Percentiles rank a stretch among this genome's conserved stretches.
Conservation (phyloP, 2,797 vertebrate genomes). For the Hydrophis major region DNA sequence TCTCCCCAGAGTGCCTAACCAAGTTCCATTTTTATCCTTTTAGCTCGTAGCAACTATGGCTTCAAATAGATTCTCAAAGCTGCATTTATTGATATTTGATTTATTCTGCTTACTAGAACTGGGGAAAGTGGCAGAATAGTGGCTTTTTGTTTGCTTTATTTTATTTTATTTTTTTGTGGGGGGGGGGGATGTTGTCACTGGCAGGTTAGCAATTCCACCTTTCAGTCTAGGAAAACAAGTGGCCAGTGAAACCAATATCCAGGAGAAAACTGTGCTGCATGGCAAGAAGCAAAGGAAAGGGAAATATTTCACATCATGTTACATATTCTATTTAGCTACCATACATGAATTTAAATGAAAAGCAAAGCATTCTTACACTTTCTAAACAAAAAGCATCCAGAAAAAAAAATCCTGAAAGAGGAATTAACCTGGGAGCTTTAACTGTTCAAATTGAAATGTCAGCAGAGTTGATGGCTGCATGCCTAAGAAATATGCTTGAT, state of each 20-base stretch:
- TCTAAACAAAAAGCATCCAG: not conserved
- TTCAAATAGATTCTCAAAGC: conserved; percentile 61
- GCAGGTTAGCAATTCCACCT: not conserved
- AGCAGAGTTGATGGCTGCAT: not conserved
- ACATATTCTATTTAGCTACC: not conserved
- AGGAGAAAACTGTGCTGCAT: not conserved
- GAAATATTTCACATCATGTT: not conserved
- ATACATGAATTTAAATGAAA: conserved; percentile 1
- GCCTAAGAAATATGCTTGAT: not conserved
- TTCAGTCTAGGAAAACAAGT: conserved; percentile 17
- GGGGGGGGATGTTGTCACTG: conserved; percentile 4
- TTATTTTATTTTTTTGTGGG: not conserved
- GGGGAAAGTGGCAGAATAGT: conserved; percentile 10
- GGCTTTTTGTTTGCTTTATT: not conserved
- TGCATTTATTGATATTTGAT: conserved; percentile 67
- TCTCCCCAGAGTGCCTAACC: conserved; percentile 65
- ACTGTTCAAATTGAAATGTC: not conserved
- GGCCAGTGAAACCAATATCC: conserved; percentile 5
- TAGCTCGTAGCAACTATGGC: conserved; percentile 63
- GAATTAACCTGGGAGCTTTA: not conserved
- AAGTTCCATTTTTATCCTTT: conserved; percentile 46
- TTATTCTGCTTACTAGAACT: conserved; percentile 21
- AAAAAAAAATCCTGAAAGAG: not conserved
- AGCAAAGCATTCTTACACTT: not conserved
- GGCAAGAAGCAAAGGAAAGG: not conserved